Base-by-base conservation (phyloP, 2,888 invertebrate genomes). In the Gnatocerus cornutus region DNA sequence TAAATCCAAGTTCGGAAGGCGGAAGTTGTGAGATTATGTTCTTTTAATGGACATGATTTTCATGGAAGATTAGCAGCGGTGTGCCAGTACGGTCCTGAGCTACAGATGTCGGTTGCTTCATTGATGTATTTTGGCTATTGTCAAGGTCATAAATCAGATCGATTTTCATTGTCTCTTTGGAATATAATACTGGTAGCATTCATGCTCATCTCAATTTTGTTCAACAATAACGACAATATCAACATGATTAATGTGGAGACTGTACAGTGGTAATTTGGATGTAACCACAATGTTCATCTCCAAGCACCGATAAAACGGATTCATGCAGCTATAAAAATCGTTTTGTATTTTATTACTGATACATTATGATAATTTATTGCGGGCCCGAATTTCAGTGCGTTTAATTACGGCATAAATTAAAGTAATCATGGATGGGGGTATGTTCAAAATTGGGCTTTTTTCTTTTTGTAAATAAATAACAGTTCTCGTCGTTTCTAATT, bases 221-320 rank as follows among this genome's bases (percentile, higher is more conserved):
- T 50, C 14, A 16, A 53, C 37, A 33, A 53, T 37, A 10, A 14
- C 14, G 46, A 8, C 46, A 16, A 16, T 7, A n/a, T 50, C 16
- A 27, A 27, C 10, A 10, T 29, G 27, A 29, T 50, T 50, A 29
- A 29, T 58, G 12, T 7, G 7, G 39, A 55, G 59, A 21, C 33
- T 53, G 12, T 9, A 59, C n/a, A 45, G 46, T 37, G 27, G 61
- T 61, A 50, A 61, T 61, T 61, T 10, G 37, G 55, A 55, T 10
- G 37, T 48, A 46, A 21, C 9, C 16, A 61, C 48, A 21, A 9
- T 33, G 48, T 21, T 3, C 4, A 21, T 21, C 1, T 41, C n/a
- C 43, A 27, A 56, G 13, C 59, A 10, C 33, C 37, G 45, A 64
- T 64, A 64, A 71, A 73, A 71, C 59, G 68, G 73, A 74, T 74